These are phyloP conservation scores for Altica lythri DNA, from an alignment of 2,888 invertebrate genomes.

Conservation along the genomic window DNA sequence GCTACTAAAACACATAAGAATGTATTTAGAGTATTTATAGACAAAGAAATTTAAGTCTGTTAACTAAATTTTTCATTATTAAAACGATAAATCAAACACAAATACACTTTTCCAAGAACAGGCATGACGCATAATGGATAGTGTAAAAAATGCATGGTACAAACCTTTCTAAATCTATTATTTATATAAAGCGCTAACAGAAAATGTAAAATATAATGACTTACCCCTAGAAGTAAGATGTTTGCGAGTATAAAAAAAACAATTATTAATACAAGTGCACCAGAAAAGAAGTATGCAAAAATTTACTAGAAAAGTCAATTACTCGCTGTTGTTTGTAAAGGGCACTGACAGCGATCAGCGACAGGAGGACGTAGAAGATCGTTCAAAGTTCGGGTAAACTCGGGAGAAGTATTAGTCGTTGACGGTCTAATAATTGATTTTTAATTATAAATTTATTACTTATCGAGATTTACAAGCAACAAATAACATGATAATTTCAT, in stretches of 20 bases:
- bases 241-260: constrained; percentile 14
- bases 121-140: constrained; percentile 35
- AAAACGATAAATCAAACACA: constrained; percentile 1
- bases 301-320: constrained; percentile 55
- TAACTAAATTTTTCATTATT: background rate
- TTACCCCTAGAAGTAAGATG: constrained; percentile 21
- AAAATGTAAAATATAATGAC: constrained; percentile 4
- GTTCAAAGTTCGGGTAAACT: constrained; percentile 16
- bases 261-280: constrained; percentile 24
- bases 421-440: constrained; percentile 12
- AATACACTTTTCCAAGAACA: constrained; percentile 21
- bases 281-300: constrained; percentile 26
- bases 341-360: constrained; percentile 41
- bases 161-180: constrained; percentile 5
- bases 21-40: background rate
- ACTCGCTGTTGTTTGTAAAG: constrained; percentile 61
- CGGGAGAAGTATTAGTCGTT: constrained; percentile 16
- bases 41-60: too few species aligned
- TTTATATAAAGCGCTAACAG: constrained; percentile 10
- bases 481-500: too few species aligned
- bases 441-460: too few species aligned
- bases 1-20: background rate
- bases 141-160: constrained; percentile 26
- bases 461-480: too few species aligned
- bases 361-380: constrained; percentile 23